phyloP scores from a whole-genome alignment of 2,888 invertebrate genomes.

The Axea sp. region DNA sequence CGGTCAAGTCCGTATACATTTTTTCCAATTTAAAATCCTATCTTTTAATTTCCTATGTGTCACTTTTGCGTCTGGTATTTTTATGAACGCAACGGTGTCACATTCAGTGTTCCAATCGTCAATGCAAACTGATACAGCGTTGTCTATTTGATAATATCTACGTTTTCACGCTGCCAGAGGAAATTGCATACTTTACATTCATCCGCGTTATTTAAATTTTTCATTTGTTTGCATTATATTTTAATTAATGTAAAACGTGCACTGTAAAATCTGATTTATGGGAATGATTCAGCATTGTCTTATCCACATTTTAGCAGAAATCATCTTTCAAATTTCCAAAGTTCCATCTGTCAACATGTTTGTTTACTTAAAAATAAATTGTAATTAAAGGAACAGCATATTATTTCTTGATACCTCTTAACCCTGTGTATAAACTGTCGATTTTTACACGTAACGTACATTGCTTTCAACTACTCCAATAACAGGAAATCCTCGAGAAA shows the following conservation, averaged over 20 bases:
- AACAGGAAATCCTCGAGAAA: no score
- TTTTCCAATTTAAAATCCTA: constrained; percentile 77
- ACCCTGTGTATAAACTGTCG: no score
- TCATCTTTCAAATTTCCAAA: no score
- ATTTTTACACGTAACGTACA: no score
- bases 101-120: constrained; percentile 71
- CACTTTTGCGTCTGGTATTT: constrained; percentile 75
- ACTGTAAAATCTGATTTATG: no score
- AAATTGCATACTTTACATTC: constrained; percentile 64
- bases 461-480: no score
- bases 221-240: constrained; percentile 8
- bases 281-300: no score
- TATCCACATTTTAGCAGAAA: no score
- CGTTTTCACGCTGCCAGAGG: constrained; percentile 56
- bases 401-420: no score
- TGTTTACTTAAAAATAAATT: no score
- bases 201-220: constrained; percentile 33
- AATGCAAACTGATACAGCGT: constrained; percentile 67
- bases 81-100: constrained; percentile 72
- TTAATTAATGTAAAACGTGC: background rate
- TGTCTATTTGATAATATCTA: constrained; percentile 68
- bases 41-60: constrained; percentile 78
- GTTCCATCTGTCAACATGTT: no score
- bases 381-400: no score
- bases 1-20: constrained; percentile 64